Evolutionary conservation across 2,113 vertebrate species (phyloP), one percentile per base, ranked within the genome.

Genomic region (Urocynchramus pylzowi): DNA sequence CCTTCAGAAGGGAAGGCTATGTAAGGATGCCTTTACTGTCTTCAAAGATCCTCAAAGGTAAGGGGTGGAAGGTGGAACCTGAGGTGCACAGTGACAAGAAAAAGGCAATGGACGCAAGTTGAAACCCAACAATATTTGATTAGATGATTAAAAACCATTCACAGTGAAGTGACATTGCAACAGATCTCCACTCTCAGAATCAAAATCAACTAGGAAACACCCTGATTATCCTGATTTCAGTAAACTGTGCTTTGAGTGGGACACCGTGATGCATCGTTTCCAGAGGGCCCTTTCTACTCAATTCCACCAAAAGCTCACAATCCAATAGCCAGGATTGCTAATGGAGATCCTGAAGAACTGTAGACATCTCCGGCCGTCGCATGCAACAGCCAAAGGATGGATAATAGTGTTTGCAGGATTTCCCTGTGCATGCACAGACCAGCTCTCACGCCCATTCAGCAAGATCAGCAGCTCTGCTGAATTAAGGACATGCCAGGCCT

Each of bases 331-430:
- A 39, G 49, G 37, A 61, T 64, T 67, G 24, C 15, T 60, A 42
- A 47, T 12, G 35, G 35, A 63, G 50, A 70, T 26, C 31, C 14
- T 56, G 53, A 65, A 63, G 56, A 59, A 65, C 52, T 30, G 5
- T 6, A 76, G 35, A 30, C 26, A 61, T 10, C 14, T 76, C 79
- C 33, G 21, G 22, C 23, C 70, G 31, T 44, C 0, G 0, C 37
- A 41, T 20, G 28, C 37, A 65, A 61, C 3, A 8, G 54, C 23
- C 56, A 59, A 69, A 84, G 47, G 60, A 69, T 18, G 28, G 26
- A 50, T 0, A n/a, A 50, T 13, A 45, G 27, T 1, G 2, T 69
- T 63, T 52, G 21, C 16, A 33, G 63, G 68, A 69, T 37, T 37
- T 73, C 50, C 30, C 31, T 27, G 30, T 20, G 28, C 2, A 0